phyloP scores from a whole-genome alignment of 2,888 invertebrate species.

The Capitulum mitella region DNA sequence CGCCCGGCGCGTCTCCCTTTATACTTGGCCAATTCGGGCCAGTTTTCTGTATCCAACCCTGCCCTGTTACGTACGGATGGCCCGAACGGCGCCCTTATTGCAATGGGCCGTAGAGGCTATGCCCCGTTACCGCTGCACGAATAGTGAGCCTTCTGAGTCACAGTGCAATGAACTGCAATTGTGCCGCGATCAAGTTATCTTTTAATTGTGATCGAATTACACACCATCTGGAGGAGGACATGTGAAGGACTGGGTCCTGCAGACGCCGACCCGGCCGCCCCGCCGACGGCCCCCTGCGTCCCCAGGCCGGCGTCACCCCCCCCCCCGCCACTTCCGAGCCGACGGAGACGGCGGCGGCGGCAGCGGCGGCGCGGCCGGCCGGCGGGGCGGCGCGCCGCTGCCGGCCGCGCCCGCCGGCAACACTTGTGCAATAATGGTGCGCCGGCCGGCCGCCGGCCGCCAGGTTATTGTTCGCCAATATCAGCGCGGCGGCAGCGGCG shows the following conservation, averaged over 20 bases:
- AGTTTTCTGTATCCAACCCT: slow-evolving; percentile 5
- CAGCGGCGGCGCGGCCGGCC: not conserved
- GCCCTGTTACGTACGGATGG: not conserved
- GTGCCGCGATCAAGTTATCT: slow-evolving; percentile 21
- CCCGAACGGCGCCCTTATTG: not conserved
- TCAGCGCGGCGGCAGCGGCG: not conserved
- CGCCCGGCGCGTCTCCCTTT: too few species aligned
- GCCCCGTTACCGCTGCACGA: not conserved
- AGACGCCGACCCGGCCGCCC: not conserved
- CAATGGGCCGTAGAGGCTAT: not conserved
- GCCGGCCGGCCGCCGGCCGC: not conserved
- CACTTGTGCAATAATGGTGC: slow-evolving; percentile 21
- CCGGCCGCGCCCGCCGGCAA: not conserved
- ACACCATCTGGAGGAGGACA: slow-evolving; percentile 11
- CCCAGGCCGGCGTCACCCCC: not conserved
- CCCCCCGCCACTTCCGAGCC: too few species aligned
- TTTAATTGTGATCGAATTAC: slow-evolving; percentile 24
- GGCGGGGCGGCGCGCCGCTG: too few species aligned
- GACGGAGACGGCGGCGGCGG: not conserved
- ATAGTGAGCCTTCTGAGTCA: not conserved
- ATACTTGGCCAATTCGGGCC: not conserved
- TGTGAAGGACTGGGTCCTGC: slow-evolving; percentile 9
- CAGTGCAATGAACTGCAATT: slow-evolving; percentile 17
- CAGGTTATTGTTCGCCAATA: slow-evolving; percentile 25
- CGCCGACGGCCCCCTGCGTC: not conserved